Percentiles rank a stretch among this genome's conserved stretches.
Conservation (phyloP, 2,888 invertebrate species). For the Drosophila recens region DNA sequence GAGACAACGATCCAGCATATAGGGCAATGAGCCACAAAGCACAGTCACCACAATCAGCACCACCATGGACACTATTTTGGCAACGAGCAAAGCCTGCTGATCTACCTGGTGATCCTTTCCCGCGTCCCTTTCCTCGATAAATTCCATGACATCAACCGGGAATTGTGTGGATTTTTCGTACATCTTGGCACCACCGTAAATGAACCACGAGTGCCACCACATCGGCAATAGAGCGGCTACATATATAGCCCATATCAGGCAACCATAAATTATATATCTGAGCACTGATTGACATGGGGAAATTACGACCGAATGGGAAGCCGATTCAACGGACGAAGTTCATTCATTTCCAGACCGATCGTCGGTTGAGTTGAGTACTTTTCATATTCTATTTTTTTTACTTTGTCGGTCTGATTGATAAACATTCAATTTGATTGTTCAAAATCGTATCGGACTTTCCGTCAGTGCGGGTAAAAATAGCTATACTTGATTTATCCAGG, state of each 20-base stretch:
- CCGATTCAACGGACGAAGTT: constrained; percentile 15
- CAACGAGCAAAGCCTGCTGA: constrained; percentile 80
- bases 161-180: neutral
- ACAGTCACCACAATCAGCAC: constrained; percentile 91
- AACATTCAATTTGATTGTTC: constrained; percentile 16
- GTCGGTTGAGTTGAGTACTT: neutral
- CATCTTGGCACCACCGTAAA: constrained; percentile 46
- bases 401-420: constrained; percentile 17
- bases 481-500: neutral
- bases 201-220: constrained; percentile 42
- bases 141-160: neutral
- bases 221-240: constrained; percentile 2
- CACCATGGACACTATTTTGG: constrained; percentile 92
- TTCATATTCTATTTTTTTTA: neutral
- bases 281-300: constrained; percentile 62
- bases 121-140: neutral
- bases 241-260: constrained; percentile 42
- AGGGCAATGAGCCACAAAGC: constrained; percentile 90
- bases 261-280: constrained; percentile 37
- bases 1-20: constrained; percentile 89
- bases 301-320: constrained; percentile 24
- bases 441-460: constrained; percentile 15
- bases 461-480: constrained; percentile 27
- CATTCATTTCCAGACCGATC: constrained; percentile 3
- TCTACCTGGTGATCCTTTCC: constrained; percentile 4